A percentile compares a stretch with the other conserved stretches of the same genome.
These are phyloP conservation scores for Odobenus rosmarus DNA, from an alignment of 2,113 vertebrate genomes.

Conservation along the genomic window DNA sequence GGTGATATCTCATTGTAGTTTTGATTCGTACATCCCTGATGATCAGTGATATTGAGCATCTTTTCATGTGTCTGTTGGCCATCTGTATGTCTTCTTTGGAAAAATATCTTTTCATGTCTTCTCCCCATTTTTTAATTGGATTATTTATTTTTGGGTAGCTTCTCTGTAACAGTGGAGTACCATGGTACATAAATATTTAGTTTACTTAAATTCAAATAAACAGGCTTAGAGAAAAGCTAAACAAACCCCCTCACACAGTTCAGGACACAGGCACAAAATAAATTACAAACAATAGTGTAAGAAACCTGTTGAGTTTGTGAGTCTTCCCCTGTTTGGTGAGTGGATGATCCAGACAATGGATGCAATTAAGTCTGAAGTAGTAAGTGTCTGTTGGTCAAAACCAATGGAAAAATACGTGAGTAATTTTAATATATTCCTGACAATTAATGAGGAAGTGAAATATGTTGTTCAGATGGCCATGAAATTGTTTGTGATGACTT, in stretches of 20 bases:
- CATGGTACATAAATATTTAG: not conserved
- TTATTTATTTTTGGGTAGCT: not conserved
- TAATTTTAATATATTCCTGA: constrained; percentile 43
- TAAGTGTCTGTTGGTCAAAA: not conserved
- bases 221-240: not conserved
- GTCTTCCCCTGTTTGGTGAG: not conserved
- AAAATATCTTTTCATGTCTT: not conserved
- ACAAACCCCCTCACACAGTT: not conserved
- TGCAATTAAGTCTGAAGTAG: not conserved
- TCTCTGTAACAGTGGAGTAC: not conserved
- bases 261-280: not conserved
- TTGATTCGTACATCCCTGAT: not conserved
- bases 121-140: not conserved
- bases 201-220: not conserved
- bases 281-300: not conserved
- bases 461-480: constrained; percentile 33
- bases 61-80: not conserved
- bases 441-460: constrained; percentile 45
- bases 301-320: not conserved
- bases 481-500: constrained; percentile 26
- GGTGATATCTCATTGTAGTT: not conserved
- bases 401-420: not conserved
- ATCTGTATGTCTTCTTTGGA: not conserved
- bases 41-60: not conserved
- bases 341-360: not conserved